These are phyloP conservation scores for Pelecanus crispus DNA, from an alignment of 2,113 vertebrate species.

Conservation along the genomic window DNA sequence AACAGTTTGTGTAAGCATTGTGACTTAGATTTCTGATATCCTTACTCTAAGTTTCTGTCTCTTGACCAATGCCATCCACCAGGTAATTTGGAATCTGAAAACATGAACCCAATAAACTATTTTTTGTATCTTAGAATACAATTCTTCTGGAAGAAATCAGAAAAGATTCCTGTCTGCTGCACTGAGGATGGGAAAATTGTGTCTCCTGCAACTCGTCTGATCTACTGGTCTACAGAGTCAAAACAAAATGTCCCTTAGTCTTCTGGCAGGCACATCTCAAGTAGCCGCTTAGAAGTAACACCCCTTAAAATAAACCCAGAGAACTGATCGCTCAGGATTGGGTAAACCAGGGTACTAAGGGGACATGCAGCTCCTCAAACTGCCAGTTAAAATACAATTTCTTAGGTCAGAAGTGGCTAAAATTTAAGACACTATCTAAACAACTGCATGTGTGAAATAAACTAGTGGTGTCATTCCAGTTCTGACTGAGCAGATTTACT, in stretches of 20 bases:
- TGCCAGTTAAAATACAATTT: background rate
- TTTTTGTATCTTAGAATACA: background rate
- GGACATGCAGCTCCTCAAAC: background rate
- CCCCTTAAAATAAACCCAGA: background rate
- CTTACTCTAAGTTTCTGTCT: background rate
- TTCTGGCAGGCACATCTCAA: background rate
- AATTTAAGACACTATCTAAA: background rate
- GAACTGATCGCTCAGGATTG: background rate
- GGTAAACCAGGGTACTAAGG: background rate
- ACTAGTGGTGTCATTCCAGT: background rate
- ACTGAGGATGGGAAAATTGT: background rate
- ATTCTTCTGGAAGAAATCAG: background rate
- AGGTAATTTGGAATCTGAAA: background rate
- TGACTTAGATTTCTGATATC: background rate
- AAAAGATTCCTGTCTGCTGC: background rate
- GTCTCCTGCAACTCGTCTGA: background rate
- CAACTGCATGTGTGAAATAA: background rate
- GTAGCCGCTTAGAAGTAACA: background rate
- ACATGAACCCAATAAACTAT: background rate
- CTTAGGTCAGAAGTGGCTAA: background rate
- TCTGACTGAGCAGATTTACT: background rate
- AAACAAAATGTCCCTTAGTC: background rate
- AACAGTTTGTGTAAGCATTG: background rate
- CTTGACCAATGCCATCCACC: background rate
- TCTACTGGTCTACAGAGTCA: background rate